Evolutionary conservation across 2,113 vertebrate species (phyloP).

Genomic region (Struthidea cinerea): DNA sequence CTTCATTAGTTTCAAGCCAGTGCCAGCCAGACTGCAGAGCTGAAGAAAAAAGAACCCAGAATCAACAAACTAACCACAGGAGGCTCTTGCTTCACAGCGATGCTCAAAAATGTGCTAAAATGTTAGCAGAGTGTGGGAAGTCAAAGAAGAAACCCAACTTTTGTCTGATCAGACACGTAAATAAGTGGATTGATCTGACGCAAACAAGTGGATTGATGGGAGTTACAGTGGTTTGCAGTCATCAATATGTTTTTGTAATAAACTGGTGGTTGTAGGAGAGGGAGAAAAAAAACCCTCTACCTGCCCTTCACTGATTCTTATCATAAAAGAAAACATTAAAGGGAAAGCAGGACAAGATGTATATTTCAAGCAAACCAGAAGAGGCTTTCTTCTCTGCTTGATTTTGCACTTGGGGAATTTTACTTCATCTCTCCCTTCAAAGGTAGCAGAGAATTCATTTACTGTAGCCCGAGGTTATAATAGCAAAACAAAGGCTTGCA

Average conservation of each 20-base stretch:
- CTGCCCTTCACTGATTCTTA: conserved; percentile 72
- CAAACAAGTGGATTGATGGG: conserved; percentile 43
- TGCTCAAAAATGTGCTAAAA: conserved; percentile 18
- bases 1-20: conserved; percentile 7
- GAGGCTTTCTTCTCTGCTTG: conserved; percentile 80
- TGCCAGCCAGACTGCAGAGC: not conserved
- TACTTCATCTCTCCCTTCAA: conserved; percentile 82
- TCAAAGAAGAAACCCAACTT: not conserved
- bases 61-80: conserved; percentile 5
- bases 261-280: not conserved
- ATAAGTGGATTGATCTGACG: conserved; percentile 13
- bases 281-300: conserved; percentile 5
- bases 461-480: conserved; percentile 75
- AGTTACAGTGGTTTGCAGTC: conserved; percentile 18
- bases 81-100: not conserved
- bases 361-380: conserved; percentile 75
- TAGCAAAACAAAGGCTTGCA: conserved; percentile 78
- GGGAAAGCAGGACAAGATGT: conserved; percentile 72
- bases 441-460: conserved; percentile 83
- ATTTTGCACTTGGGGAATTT: conserved; percentile 83
- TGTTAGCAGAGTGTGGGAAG: not conserved
- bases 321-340: conserved; percentile 79
- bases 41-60: not conserved
- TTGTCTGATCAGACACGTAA: conserved; percentile 3
- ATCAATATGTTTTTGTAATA: conserved; percentile 13